These are phyloP conservation scores for Mizuhopecten yessoensis DNA, from an alignment of 1,140 invertebrate species.

Conservation along the genomic window DNA sequence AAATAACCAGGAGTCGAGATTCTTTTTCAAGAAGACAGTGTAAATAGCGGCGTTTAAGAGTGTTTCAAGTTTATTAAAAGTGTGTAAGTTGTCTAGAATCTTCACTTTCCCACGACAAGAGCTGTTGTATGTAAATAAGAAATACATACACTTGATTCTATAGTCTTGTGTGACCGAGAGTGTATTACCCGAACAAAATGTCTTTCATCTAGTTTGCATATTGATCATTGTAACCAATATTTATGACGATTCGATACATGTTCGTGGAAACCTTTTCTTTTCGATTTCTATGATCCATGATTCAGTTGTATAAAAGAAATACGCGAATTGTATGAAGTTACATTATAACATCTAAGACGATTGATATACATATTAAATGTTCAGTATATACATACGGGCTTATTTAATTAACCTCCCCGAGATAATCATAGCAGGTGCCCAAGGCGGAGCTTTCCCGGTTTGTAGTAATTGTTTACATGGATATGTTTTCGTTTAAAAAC, in stretches of 20 bases:
- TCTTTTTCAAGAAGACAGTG: not conserved
- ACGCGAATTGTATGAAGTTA: not conserved
- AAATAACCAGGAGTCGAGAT: not conserved
- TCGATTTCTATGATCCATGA: not conserved
- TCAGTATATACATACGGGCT: not conserved
- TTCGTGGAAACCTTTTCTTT: not conserved
- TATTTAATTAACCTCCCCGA: slow-evolving; percentile 32
- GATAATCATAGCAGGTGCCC: not conserved
- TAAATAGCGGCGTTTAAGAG: not conserved
- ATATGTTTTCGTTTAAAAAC: too few relatives aligned
- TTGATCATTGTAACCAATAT: not conserved
- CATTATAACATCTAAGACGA: not conserved
- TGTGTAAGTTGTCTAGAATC: slow-evolving; percentile 10
- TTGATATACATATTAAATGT: not conserved
- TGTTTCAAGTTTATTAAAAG: not conserved
- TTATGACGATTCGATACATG: not conserved
- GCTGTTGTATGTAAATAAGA: not conserved
- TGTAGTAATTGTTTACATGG: too few relatives aligned
- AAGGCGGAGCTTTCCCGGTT: too few relatives aligned
- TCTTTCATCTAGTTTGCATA: not conserved
- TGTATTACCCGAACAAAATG: not conserved
- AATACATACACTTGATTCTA: slow-evolving; percentile 19
- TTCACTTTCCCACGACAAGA: slow-evolving; percentile 32
- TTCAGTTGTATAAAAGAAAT: not conserved
- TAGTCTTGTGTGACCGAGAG: not conserved